A percentile compares a stretch with the other conserved stretches of the same genome.
Evolutionary conservation across 2,888 invertebrate genomes (phyloP).

Genomic region (Eristalinus sepulchralis): DNA sequence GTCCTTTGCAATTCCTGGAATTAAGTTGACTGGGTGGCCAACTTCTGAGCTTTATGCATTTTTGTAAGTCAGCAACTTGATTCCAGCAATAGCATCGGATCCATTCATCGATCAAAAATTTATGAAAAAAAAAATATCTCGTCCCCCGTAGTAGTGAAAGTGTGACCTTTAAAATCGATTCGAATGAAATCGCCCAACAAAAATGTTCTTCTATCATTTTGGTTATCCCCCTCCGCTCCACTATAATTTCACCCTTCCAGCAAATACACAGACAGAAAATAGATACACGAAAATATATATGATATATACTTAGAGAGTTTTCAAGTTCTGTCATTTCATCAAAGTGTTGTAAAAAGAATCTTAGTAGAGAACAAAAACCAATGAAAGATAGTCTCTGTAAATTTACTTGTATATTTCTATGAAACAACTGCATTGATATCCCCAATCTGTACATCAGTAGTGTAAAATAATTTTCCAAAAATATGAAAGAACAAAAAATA

Average conservation of each 20-base stretch:
- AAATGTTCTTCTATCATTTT: constrained; percentile 59
- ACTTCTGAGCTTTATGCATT: constrained; percentile 77
- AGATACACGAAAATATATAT: constrained; percentile 2
- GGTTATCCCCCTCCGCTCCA: constrained; percentile 15
- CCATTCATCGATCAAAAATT: constrained; percentile 56
- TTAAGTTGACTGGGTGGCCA: constrained; percentile 81
- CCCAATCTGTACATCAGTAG: not conserved
- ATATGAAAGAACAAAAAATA: not conserved
- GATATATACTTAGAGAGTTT: constrained; percentile 28
- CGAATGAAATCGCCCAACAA: not conserved
- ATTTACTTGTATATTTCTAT: constrained; percentile 64
- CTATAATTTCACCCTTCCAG: not conserved
- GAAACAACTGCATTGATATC: constrained; percentile 50
- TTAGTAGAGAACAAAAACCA: not conserved
- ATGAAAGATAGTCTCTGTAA: constrained; percentile 37
- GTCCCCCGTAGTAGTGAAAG: constrained; percentile 25
- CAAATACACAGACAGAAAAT: constrained; percentile 21
- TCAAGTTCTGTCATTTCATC: constrained; percentile 48
- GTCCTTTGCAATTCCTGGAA: constrained; percentile 81
- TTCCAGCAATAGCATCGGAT: constrained; percentile 80
- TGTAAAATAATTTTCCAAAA: not conserved
- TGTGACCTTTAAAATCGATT: constrained; percentile 25
- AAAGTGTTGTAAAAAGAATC: constrained; percentile 24
- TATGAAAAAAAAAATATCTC: not conserved
- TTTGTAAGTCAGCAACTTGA: constrained; percentile 81